Evolutionary conservation across 2,113 vertebrate genomes (phyloP).

Genomic region (Nannospalax galili): DNA sequence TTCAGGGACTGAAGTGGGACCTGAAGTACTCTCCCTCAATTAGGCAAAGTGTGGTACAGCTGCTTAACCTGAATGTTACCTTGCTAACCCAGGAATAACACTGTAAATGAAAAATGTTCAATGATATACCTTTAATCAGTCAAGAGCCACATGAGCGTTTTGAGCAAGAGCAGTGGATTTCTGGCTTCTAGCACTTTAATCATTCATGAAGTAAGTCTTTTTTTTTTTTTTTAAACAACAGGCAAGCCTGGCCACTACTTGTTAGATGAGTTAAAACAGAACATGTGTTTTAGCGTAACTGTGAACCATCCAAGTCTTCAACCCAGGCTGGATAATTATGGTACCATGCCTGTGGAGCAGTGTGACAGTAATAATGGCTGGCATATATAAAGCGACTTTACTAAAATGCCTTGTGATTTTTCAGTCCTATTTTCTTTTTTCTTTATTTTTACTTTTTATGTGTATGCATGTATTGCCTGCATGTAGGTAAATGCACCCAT

Average conservation of each 20-base stretch:
- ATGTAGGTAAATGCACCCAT: too few relatives aligned
- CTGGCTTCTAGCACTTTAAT: conserved; percentile 71
- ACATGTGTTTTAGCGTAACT: conserved; percentile 6
- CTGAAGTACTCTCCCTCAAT: conserved; percentile 86
- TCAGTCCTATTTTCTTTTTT: background rate
- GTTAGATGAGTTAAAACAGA: conserved; percentile 55
- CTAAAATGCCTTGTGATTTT: conserved; percentile 24
- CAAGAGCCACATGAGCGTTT: conserved; percentile 74
- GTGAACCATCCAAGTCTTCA: background rate
- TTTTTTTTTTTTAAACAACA: conserved; percentile 64
- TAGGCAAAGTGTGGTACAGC: conserved; percentile 83
- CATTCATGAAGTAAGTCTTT: conserved; percentile 72
- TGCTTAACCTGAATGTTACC: conserved; percentile 88
- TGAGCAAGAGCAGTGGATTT: conserved; percentile 68
- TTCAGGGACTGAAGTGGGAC: conserved; percentile 84
- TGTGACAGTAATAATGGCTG: background rate
- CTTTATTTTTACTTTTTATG: too few relatives aligned
- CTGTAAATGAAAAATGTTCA: conserved; percentile 79
- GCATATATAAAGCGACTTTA: background rate
- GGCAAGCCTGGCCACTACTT: conserved; percentile 45
- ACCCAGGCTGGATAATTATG: background rate
- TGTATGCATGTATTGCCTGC: too few relatives aligned
- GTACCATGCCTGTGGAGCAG: background rate
- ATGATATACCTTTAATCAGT: conserved; percentile 77
- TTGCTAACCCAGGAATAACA: conserved; percentile 85